phyloP scores from a whole-genome alignment of 2,113 vertebrate species.

The Rhombomys opimus region DNA sequence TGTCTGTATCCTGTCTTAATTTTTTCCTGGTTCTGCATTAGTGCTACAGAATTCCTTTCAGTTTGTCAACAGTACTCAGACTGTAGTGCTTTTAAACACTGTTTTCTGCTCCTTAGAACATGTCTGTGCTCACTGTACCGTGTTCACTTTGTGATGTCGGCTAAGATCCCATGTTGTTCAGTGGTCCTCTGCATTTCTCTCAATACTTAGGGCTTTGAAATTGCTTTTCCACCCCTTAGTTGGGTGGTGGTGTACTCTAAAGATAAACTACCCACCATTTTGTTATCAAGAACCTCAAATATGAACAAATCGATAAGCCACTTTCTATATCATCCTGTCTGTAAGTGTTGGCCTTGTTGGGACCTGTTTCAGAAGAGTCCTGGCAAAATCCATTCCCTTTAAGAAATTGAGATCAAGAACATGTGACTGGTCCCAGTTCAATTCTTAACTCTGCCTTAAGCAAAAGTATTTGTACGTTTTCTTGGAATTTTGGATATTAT shows the following conservation, averaged over 20 bases:
- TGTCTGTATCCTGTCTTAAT: neutral
- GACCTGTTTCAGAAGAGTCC: neutral
- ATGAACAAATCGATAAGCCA: neutral
- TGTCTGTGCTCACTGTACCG: neutral
- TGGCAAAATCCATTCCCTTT: neutral
- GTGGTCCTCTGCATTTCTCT: neutral
- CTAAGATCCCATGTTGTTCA: neutral
- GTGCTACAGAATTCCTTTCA: neutral
- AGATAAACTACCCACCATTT: neutral
- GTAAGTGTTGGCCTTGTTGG: neutral
- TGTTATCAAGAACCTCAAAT: neutral
- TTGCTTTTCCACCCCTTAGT: neutral
- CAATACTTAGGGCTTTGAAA: accelerated
- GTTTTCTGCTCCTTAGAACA: neutral
- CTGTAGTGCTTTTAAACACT: neutral
- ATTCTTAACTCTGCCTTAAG: neutral
- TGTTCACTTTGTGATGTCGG: neutral
- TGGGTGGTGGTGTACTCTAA: neutral
- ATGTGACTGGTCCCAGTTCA: neutral
- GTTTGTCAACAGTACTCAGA: neutral
- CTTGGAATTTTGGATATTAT: neutral
- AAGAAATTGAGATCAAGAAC: neutral
- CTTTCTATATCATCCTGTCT: neutral
- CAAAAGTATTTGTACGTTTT: neutral
- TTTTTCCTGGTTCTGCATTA: neutral